These are phyloP conservation scores for Hypothenemus hampei DNA, from an alignment of 1,140 invertebrate species.

Conservation along the genomic window DNA sequence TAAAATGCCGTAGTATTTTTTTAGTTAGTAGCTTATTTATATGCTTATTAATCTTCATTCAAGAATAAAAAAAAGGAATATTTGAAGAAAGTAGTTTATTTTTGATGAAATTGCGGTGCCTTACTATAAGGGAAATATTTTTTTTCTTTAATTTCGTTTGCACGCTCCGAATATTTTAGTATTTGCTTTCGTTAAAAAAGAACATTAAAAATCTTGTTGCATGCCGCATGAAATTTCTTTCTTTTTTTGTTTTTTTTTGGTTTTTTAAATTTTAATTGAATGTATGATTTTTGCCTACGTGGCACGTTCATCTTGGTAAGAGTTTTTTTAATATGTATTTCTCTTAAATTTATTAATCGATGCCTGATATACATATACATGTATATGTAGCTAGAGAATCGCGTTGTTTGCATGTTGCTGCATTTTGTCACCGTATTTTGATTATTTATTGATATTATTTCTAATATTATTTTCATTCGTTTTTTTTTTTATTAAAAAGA, in stretches of 20 bases:
- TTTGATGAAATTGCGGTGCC: constrained; percentile 38
- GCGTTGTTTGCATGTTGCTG: no score
- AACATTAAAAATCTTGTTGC: no score
- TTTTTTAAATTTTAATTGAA: constrained; percentile 30
- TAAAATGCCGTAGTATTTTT: constrained; percentile 36
- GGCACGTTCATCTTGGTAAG: constrained; percentile 31
- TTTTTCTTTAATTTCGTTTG: constrained; percentile 36
- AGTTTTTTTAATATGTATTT: constrained; percentile 14
- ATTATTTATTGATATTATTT: no score
- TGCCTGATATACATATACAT: no score
- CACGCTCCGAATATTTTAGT: no score
- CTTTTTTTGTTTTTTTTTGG: constrained; percentile 8
- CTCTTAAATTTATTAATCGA: no score
- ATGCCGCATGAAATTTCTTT: constrained; percentile 21
- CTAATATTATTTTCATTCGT: no score
- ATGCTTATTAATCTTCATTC: constrained; percentile 39
- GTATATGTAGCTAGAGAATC: no score
- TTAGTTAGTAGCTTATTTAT: constrained; percentile 41
- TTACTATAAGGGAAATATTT: constrained; percentile 48
- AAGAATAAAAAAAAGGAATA: constrained; percentile 27
- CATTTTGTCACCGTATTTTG: no score
- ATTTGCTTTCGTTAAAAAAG: no score
- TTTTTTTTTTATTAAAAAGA: no score
- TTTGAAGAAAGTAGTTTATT: constrained; percentile 27
- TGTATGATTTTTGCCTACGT: constrained; percentile 32